Conservation (phyloP, 2,797 vertebrate genomes). For the Euphonia xanthogaster region DNA sequence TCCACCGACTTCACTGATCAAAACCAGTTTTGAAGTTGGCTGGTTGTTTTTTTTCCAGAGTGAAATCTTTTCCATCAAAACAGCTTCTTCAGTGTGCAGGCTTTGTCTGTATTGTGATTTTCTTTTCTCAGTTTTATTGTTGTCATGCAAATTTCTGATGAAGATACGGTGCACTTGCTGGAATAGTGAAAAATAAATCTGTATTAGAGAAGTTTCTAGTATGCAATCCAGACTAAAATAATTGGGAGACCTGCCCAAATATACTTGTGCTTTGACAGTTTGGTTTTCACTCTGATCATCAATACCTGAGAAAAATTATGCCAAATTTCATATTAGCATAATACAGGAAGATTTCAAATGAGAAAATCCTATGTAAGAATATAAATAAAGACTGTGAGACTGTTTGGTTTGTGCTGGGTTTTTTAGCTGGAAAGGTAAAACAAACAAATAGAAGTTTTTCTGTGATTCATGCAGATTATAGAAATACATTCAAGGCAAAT, state of each 20-base stretch:
- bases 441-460: background rate
- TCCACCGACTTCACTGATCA: background rate
- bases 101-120: background rate
- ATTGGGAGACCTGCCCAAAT: background rate
- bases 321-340: background rate
- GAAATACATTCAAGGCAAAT: background rate
- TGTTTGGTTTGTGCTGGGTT: rapidly evolving
- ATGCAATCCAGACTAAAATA: background rate
- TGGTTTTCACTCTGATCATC: background rate
- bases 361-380: background rate
- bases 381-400: background rate
- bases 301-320: background rate
- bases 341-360: background rate
- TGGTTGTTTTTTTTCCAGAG: background rate
- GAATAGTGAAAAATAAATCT: background rate
- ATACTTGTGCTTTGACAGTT: background rate
- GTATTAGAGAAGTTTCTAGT: background rate
- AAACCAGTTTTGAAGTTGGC: background rate
- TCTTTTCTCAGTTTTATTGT: background rate
- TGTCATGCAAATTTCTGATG: background rate
- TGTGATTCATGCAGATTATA: background rate
- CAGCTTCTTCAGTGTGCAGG: background rate
- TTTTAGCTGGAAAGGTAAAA: background rate
- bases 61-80: background rate
- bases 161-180: background rate